phyloP scores from a whole-genome alignment of 2,797 vertebrate species.

The Eospalax fontanierii region DNA sequence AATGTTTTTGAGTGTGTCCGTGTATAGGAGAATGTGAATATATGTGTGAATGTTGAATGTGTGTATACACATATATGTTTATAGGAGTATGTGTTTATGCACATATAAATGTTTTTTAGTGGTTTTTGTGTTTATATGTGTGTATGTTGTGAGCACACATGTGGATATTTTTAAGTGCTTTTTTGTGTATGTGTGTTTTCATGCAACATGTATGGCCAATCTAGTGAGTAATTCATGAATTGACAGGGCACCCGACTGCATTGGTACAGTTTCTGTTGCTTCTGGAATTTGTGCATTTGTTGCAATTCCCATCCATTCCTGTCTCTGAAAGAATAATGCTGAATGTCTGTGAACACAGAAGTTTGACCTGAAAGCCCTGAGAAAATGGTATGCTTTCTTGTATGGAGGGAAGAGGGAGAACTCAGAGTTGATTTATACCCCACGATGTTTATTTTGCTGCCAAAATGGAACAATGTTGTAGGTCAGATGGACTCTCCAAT shows the following conservation, averaged over 20 bases:
- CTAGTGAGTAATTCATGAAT: background rate
- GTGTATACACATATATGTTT: too few relatives aligned
- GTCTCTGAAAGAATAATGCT: conserved; percentile 65
- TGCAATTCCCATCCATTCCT: background rate
- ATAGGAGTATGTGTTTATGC: background rate
- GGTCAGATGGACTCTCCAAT: background rate
- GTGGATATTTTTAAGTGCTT: too few relatives aligned
- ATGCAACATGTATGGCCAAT: too few relatives aligned
- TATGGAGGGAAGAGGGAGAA: background rate
- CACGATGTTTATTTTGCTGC: background rate
- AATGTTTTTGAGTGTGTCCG: background rate
- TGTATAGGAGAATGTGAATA: background rate
- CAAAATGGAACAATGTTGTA: background rate
- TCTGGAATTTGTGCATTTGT: background rate
- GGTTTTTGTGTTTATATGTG: too few relatives aligned
- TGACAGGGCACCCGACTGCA: background rate
- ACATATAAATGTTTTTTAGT: too few relatives aligned
- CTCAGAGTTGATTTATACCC: conserved; percentile 27
- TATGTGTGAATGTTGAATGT: background rate
- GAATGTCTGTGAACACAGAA: conserved; percentile 35
- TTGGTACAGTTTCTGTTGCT: background rate
- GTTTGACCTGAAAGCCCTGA: conserved; percentile 52
- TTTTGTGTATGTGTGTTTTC: too few relatives aligned
- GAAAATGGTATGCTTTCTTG: background rate
- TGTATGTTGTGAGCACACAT: too few relatives aligned